phyloP scores from a whole-genome alignment of 2,113 vertebrate species.

The Cheirogaleus medius region DNA sequence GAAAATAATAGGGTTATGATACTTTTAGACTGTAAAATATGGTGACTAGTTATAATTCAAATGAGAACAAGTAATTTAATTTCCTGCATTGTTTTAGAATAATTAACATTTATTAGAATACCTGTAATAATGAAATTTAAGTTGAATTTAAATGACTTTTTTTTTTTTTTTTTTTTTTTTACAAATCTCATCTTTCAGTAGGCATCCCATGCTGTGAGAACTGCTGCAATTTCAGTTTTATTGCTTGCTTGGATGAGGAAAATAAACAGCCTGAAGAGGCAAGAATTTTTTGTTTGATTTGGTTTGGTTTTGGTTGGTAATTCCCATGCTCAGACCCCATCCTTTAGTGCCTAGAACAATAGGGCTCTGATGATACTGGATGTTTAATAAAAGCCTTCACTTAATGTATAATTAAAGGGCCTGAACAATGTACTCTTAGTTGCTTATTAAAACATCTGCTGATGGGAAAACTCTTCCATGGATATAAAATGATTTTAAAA shows the following conservation, averaged over 20 bases:
- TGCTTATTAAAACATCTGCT: background rate
- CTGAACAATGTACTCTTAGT: background rate
- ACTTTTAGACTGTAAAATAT: background rate
- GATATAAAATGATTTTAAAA: background rate
- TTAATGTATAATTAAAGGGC: background rate
- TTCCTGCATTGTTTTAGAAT: background rate
- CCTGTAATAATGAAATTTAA: background rate
- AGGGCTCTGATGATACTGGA: background rate
- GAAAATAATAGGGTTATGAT: background rate
- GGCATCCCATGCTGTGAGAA: background rate
- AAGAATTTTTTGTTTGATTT: background rate
- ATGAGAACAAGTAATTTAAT: background rate
- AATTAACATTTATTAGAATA: background rate
- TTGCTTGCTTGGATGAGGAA: background rate
- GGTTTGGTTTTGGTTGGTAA: background rate
- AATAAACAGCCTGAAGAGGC: background rate
- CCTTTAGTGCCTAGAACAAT: background rate
- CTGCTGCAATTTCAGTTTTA: background rate
- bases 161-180: background rate
- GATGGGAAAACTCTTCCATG: background rate
- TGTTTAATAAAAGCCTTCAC: slow-evolving; percentile 14
- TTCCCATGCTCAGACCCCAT: background rate
- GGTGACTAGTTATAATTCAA: background rate
- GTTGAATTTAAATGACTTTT: background rate
- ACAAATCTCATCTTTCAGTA: background rate